phyloP scores from a whole-genome alignment of 2,888 invertebrate genomes.

The Dynastes hyllus region DNA sequence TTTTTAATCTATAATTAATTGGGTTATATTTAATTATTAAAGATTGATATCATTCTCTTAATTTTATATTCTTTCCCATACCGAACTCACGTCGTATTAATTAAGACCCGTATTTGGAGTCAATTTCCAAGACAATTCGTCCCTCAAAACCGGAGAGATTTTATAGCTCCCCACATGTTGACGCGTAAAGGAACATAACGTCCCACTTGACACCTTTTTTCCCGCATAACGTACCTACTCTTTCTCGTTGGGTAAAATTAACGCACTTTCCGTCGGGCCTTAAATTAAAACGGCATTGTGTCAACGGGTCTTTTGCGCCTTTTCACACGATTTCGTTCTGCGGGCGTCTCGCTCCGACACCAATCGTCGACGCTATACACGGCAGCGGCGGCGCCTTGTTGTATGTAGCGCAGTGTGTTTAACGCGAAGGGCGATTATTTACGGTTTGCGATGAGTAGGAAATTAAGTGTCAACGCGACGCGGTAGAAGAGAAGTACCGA shows the following conservation, averaged over 20 bases:
- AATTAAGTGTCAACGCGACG: slow-evolving; percentile 61
- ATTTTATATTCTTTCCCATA: background rate
- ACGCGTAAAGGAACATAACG: slow-evolving; percentile 21
- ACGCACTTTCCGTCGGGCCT: slow-evolving; percentile 39
- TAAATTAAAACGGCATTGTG: slow-evolving; percentile 47
- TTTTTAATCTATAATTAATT: no score
- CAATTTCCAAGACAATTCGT: slow-evolving; percentile 17
- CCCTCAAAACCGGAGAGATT: background rate
- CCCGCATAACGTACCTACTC: background rate
- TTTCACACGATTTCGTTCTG: slow-evolving; percentile 37
- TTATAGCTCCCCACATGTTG: slow-evolving; percentile 14
- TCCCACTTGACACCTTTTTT: slow-evolving; percentile 31
- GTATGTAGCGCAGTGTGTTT: slow-evolving; percentile 36
- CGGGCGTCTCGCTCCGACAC: slow-evolving; percentile 28
- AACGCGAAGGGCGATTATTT: slow-evolving; percentile 53
- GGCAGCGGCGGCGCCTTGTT: slow-evolving; percentile 19
- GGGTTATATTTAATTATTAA: no score
- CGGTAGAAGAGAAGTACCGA: slow-evolving; percentile 39
- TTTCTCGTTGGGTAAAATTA: slow-evolving; percentile 22
- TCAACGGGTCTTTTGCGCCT: slow-evolving; percentile 41
- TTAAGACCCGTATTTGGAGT: slow-evolving; percentile 6
- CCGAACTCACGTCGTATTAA: background rate
- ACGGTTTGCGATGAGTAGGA: slow-evolving; percentile 58
- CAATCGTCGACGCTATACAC: slow-evolving; percentile 3
- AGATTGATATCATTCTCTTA: no score